These are phyloP conservation scores for Oncorhynchus nerka DNA, from an alignment of 2,113 vertebrate genomes.

Conservation along the genomic window DNA sequence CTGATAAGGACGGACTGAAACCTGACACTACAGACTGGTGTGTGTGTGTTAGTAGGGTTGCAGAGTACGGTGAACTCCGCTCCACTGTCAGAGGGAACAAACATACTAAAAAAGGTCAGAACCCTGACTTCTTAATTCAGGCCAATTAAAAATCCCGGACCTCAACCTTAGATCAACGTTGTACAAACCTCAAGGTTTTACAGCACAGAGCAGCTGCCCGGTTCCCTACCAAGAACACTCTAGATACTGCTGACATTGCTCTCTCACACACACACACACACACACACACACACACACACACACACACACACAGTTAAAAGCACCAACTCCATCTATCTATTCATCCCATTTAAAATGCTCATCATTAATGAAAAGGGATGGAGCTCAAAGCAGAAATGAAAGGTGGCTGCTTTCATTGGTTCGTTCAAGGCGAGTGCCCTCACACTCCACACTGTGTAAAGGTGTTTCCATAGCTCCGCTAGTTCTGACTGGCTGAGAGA, in stretches of 20 bases:
- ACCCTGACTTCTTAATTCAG: not conserved
- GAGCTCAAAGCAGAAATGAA: not conserved
- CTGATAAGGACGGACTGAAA: not conserved
- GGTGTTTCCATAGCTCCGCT: not conserved
- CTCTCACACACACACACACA: not conserved
- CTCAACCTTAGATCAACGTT: not conserved
- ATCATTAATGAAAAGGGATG: constrained; percentile 16
- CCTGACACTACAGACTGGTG: not conserved
- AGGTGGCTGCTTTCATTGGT: not conserved
- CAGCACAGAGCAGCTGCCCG: not conserved
- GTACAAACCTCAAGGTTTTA: not conserved
- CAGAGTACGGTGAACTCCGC: not conserved
- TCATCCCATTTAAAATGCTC: constrained; percentile 11
- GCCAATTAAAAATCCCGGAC: not conserved
- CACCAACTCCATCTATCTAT: not conserved
- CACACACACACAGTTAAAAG: not conserved
- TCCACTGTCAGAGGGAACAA: not conserved
- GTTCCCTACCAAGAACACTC: not conserved
- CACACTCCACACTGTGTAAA: not conserved
- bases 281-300: constrained; percentile 6
- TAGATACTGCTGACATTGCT: too few species aligned
- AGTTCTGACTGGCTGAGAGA: not conserved
- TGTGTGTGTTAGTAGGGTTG: not conserved
- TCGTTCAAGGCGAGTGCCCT: not conserved
- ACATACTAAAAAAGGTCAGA: not conserved